Evolutionary conservation across 1,140 invertebrate species (phyloP), one percentile per base, ranked within the genome.

Genomic region (Ceratina calcarata): DNA sequence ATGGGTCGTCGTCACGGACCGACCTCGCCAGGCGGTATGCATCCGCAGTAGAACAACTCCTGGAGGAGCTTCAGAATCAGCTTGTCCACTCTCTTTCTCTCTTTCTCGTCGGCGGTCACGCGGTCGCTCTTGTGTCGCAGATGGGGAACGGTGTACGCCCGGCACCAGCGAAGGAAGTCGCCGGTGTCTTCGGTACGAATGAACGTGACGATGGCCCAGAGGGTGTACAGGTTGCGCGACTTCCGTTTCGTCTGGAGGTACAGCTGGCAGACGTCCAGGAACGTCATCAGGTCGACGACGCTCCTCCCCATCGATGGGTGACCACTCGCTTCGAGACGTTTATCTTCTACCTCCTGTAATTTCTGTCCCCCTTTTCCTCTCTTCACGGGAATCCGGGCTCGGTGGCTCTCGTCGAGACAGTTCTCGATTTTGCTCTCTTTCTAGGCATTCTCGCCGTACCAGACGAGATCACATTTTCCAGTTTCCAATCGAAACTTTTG

Each of bases 201-300:
- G 70, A 91, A 93, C 16, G 91, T 92, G 13, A 92, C 68, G 67
- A 93, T 90, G 8, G 92, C 90, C 92, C 91, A 92, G 8, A 92
- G 86, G n/a, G 89, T 91, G 72, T 86, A 89, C 18, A 89, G 81
- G 22, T 84, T 89, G 8, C 84, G 83, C 13, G 85, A 85, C 27
- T 82, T 84, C 6, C 87, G 89, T 37, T 83, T 87, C 2, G 85
- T 86, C 66, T 92, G 88, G 12, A 93, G 80, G 62, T 92, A 93
- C 18, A 91, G 58, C 64, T 91, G 90, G 80, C 92, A 92, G 24
- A 92, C 82, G 69, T 92, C 91, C 75, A 91, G 87, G 77, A 89
- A 92, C 76, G 83, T 88, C 75, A 91, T 89, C 58, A 92, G 86
- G 72, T 92, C 89, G 70, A 92, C 84, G 67, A 91, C 85, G 73